A percentile compares a stretch with the other conserved stretches of the same genome.
Conservation (phyloP, 2,113 vertebrate genomes). For the Herpetotheres cachinnans region DNA sequence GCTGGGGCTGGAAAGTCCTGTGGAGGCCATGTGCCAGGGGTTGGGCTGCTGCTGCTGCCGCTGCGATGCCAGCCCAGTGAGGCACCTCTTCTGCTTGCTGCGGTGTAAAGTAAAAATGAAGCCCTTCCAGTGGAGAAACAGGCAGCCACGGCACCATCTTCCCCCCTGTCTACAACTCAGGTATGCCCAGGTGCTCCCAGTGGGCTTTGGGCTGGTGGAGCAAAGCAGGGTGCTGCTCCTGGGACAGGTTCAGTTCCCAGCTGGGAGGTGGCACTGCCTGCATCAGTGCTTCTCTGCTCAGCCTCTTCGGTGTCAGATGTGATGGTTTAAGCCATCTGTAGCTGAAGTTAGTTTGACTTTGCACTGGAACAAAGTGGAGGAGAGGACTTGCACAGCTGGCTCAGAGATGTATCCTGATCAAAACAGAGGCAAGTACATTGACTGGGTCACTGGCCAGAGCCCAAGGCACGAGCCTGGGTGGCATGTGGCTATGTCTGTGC, state of each 20-base stretch:
- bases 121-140: background rate
- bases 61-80: background rate
- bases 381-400: rapidly evolving
- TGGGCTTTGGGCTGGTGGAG: background rate
- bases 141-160: background rate
- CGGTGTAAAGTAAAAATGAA: background rate
- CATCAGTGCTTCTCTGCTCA: background rate
- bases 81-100: background rate
- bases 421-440: background rate
- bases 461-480: background rate
- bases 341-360: background rate
- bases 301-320: background rate
- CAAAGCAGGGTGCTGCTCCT: background rate
- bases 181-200: background rate
- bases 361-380: background rate
- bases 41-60: background rate
- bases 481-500: background rate
- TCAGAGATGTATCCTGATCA: background rate
- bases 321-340: background rate
- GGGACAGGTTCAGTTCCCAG: background rate
- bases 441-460: background rate
- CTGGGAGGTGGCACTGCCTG: background rate
- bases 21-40: background rate
- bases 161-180: background rate
- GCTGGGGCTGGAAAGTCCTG: background rate